Conservation (phyloP, 2,888 invertebrate species). For the Megaustenia siamemsis region DNA sequence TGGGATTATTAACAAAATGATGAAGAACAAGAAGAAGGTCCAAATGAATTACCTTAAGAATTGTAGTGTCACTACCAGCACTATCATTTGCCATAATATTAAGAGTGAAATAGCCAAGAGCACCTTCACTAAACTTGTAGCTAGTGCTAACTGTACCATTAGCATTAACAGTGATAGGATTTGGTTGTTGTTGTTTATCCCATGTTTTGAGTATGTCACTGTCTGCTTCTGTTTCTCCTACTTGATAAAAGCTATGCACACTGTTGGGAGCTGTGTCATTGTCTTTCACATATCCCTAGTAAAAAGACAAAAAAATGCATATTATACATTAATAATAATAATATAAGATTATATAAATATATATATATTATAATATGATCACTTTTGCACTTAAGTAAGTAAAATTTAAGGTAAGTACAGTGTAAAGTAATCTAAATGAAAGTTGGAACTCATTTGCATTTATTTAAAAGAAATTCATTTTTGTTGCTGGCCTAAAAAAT, state of each 20-base stretch:
- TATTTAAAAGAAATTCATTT: no score
- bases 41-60: constrained; percentile 52
- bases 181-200: not conserved
- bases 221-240: constrained; percentile 30
- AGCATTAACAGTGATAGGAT: constrained; percentile 48
- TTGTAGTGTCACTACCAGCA: constrained; percentile 54
- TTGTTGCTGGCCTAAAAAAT: no score
- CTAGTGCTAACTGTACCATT: constrained; percentile 58
- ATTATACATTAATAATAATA: no score
- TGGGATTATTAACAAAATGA: no score
- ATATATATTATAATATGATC: no score
- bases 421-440: no score
- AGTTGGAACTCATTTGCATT: no score
- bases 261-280: constrained; percentile 45
- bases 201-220: constrained; percentile 13
- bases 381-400: no score
- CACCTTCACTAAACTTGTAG: constrained; percentile 52
- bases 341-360: no score
- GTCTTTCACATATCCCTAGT: constrained; percentile 34
- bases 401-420: no score
- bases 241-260: constrained; percentile 46
- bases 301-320: not conserved
- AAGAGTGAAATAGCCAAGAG: constrained; percentile 53
- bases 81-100: constrained; percentile 56
- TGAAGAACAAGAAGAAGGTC: no score